phyloP scores from a whole-genome alignment of 2,113 vertebrate genomes.

The Cavia aperea region DNA sequence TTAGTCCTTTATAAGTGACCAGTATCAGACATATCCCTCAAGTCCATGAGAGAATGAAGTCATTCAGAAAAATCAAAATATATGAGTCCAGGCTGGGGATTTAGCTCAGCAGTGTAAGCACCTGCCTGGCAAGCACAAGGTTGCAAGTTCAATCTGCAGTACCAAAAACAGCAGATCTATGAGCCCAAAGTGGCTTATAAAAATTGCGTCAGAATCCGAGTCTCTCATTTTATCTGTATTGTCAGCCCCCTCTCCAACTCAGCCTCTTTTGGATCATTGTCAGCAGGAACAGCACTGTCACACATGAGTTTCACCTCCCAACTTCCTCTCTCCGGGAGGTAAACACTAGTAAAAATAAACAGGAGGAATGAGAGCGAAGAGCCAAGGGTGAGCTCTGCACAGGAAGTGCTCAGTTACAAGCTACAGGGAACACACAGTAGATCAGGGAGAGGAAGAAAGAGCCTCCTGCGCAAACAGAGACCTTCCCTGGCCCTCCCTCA shows the following conservation, averaged over 20 bases:
- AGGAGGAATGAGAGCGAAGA: background rate
- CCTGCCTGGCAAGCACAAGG: no score
- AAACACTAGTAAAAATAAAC: background rate
- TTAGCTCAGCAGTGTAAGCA: no score
- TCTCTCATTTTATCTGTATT: conserved; percentile 33
- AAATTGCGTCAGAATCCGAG: background rate
- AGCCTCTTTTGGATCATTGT: background rate
- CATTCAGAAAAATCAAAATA: conserved; percentile 11
- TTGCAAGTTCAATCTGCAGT: no score
- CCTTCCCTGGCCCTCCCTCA: background rate
- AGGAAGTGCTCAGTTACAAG: background rate
- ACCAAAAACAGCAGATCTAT: background rate
- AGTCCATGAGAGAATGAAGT: background rate
- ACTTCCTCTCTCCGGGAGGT: background rate
- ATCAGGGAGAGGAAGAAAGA: background rate
- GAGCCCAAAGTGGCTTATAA: background rate
- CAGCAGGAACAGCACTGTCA: conserved; percentile 23
- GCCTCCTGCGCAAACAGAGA: background rate
- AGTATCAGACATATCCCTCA: background rate
- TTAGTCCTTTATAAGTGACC: conserved; percentile 22
- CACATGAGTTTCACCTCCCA: background rate
- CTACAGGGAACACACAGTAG: background rate
- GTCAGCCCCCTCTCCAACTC: conserved; percentile 3
- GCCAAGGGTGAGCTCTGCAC: background rate
- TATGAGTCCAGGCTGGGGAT: background rate